These are phyloP conservation scores for Epizoanthus ramosus DNA, from an alignment of 92 coral and sea anemone genomes.

Conservation along the genomic window DNA sequence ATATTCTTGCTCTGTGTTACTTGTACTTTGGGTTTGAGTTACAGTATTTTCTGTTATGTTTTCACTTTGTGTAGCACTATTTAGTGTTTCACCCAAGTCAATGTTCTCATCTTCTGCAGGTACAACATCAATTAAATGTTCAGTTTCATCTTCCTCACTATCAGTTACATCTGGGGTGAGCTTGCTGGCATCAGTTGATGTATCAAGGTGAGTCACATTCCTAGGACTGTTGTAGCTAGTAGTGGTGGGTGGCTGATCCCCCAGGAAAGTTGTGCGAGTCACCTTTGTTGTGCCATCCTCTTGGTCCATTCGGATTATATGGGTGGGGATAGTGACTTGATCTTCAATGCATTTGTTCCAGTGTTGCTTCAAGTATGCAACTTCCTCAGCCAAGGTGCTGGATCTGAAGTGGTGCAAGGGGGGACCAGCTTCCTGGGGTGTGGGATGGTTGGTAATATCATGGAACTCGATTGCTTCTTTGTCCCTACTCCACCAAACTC, in stretches of 20 bases:
- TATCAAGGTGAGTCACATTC: too few species aligned
- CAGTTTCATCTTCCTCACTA: constrained; percentile 9
- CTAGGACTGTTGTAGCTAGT: too few species aligned
- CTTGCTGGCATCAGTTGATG: too few species aligned
- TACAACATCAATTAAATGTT: constrained; percentile 14
- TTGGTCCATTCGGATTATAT: too few species aligned
- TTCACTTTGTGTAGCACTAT: constrained; percentile 23
- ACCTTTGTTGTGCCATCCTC: too few species aligned
- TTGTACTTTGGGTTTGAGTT: constrained; percentile 13
- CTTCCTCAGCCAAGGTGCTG: background rate
- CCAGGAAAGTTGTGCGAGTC: too few species aligned
- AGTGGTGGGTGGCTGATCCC: too few species aligned
- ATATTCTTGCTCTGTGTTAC: constrained; percentile 8
- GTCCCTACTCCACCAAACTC: background rate
- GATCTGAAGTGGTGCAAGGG: constrained; percentile 36
- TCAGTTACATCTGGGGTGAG: background rate
- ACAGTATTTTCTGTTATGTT: background rate
- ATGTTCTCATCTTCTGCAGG: constrained; percentile 36
- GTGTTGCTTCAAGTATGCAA: too few species aligned
- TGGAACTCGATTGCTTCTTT: background rate
- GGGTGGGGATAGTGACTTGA: too few species aligned
- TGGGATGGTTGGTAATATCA: constrained; percentile 7
- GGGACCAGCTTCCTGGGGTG: constrained; percentile 18
- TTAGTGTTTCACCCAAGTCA: constrained; percentile 25
- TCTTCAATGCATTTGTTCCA: too few species aligned